These are phyloP conservation scores for Lycophotia porphyrea DNA, from an alignment of 2,888 invertebrate genomes.

Conservation along the genomic window DNA sequence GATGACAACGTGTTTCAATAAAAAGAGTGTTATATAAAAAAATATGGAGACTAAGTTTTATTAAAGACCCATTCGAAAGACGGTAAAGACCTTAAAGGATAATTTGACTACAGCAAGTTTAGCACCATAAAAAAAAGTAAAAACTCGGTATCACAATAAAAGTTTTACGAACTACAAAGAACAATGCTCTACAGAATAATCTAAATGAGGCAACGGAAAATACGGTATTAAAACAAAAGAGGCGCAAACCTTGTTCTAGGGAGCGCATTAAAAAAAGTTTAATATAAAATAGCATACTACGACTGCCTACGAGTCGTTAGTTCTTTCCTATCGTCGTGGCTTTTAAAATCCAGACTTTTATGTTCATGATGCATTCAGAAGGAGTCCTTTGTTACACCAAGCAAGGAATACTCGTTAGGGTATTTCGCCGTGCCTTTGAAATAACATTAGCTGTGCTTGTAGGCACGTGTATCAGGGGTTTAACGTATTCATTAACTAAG, in stretches of 20 bases:
- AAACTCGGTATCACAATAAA: conserved; percentile 34
- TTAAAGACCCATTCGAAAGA: conserved; percentile 17
- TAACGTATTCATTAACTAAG: conserved; percentile 75
- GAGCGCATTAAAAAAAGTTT: conserved; percentile 73
- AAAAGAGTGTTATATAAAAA: conserved; percentile 6
- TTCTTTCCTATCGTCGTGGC: conserved; percentile 75
- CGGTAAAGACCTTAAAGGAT: not conserved
- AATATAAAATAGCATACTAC: conserved; percentile 76
- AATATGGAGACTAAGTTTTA: conserved; percentile 9
- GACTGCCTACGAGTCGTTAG: conserved; percentile 75
- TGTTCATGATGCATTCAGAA: conserved; percentile 84
- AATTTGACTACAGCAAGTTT: conserved; percentile 12
- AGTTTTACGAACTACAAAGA: conserved; percentile 53
- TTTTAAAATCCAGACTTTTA: conserved; percentile 81
- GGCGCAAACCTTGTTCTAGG: conserved; percentile 68
- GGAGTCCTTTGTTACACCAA: conserved; percentile 81
- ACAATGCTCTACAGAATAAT: conserved; percentile 69
- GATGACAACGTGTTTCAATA: conserved; percentile 48
- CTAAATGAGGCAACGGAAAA: conserved; percentile 73
- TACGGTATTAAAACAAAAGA: conserved; percentile 76
- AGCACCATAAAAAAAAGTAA: conserved; percentile 8
- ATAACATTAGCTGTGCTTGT: conserved; percentile 82
- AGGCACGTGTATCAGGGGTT: conserved; percentile 70
- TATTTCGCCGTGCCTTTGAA: conserved; percentile 83
- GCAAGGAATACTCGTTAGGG: conserved; percentile 86